Base-by-base conservation (phyloP, 2,113 vertebrate genomes). In the Leptobrachium leishanense region DNA sequence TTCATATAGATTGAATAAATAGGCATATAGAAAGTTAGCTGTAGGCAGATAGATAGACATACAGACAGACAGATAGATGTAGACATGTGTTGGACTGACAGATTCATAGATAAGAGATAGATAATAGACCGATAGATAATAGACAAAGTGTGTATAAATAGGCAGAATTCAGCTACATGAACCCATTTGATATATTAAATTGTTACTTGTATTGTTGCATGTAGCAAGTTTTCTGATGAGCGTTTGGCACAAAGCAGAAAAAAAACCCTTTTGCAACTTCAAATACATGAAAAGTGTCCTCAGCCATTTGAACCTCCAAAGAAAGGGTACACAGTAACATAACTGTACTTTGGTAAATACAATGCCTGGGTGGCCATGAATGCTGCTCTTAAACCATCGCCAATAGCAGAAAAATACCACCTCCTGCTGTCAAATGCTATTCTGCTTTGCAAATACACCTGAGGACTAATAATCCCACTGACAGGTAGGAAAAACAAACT, bases 351-450 rank as follows among this genome's bases (percentile, higher is more conserved):
- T 20, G 40, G 10, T 8, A 44, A 43, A 62, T 62, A 39, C 41
- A 70, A 77, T 7, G 75, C 75, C 41, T 76, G 66, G n/a, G 50
- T 55, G 75, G 42, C n/a, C 66, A 68, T 69, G 54, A 76, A 76
- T 55, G 41, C 1, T 53, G 7, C 40, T 13, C 12, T 53, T 75
- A 20, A 75, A 44, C 50, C 44, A 12, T 15, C 31, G 41, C 55
- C 63, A 67, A 54, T 67, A 54, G 11, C 3, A 59, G 55, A 59
- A 59, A 59, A 59, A 7, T 59, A 12, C 55, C 55, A 59, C 55
- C 55, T 12, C 9, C 55, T 59, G 6, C 3, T 59, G 55, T 59
- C 55, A 59, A 59, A 15, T 59, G 55, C 3, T 59, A 59, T 59
- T 11, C 55, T 59, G 55, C 20, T 59, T 59, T 59, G 55, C 55